phyloP scores from a whole-genome alignment of 1,140 invertebrate species.

The Eciton burchellii region DNA sequence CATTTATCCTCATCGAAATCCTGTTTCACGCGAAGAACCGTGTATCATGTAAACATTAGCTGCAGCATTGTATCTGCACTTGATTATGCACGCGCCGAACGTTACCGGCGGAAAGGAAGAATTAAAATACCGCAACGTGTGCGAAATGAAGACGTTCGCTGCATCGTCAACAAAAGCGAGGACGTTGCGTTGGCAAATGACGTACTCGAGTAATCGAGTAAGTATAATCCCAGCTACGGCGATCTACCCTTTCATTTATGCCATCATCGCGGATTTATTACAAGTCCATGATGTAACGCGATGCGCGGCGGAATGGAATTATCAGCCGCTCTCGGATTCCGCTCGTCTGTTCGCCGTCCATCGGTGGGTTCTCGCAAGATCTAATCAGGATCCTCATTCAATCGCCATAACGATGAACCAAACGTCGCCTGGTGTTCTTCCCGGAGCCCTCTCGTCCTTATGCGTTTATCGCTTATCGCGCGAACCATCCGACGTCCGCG shows the following conservation, averaged over 20 bases:
- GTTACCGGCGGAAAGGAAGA: not conserved
- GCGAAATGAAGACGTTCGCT: too few relatives aligned
- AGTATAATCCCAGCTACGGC: not conserved
- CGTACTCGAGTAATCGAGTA: too few relatives aligned
- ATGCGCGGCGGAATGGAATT: not conserved
- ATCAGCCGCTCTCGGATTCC: constrained; percentile 9
- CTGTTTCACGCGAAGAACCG: not conserved
- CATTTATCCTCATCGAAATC: constrained; percentile 33
- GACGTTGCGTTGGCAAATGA: too few relatives aligned
- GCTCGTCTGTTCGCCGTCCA: not conserved
- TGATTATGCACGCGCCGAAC: not conserved
- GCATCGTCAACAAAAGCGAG: too few relatives aligned
- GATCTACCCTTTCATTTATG: not conserved
- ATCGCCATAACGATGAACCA: constrained; percentile 30
- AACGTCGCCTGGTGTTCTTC: not conserved
- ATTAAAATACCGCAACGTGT: not conserved
- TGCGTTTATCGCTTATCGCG: not conserved
- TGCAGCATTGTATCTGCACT: not conserved
- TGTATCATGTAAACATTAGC: not conserved
- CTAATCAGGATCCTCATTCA: constrained; percentile 29
- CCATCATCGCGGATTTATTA: constrained; percentile 8
- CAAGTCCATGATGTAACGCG: constrained; percentile 37
- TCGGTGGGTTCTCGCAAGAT: constrained; percentile 27
- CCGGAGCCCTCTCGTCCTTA: not conserved
- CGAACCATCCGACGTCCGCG: not conserved